Base-by-base conservation (phyloP, 2,888 invertebrate species). In the Biston betularia region DNA sequence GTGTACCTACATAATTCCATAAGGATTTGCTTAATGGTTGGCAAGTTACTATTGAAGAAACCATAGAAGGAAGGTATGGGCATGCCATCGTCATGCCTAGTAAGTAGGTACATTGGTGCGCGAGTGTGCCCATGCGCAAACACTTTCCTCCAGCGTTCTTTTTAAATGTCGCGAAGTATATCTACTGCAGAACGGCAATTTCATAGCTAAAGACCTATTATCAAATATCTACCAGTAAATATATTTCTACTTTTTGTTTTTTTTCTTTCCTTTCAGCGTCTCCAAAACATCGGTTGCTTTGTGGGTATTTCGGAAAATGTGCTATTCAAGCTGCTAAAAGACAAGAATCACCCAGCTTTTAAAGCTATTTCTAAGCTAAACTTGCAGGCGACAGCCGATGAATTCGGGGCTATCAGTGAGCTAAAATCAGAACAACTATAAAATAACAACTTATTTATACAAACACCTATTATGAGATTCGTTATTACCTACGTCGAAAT, bases 221-320 rank as follows among this genome's bases (percentile, higher is more conserved):
- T n/a, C n/a, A n/a, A n/a, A n/a, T n/a, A n/a, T n/a, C n/a, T 24
- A 3, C 12, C 48, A 70, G 34, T 34, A 64, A 68, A 68, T 70
- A 65, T 53, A 63, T 66, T 60, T 66, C 61, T 45, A 60, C 46
- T 72, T 68, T 24, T n/a, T n/a, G n/a, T 68, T 48, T 74, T 71
- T 74, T 3, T 67, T 75, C 14, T 45, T 86, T 90, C 88, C 66
- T 83, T 82, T 48, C 95, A 97, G 95, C 95, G 97, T 64, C 92
- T 98, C 77, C 95, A 95, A 69, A 94, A 95, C 65, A 94, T 96
- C 60, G 98, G 98, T n/a, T 97, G 97, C 75, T 95, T 95, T 71
- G 95, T 98, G 56, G 95, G 96, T 9, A 97, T 97, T 0, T 95
- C 96, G 34, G 98, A 98, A 82, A 96, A 96, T 73, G 94, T 97